Percentiles rank a stretch among this genome's conserved stretches.
Evolutionary conservation across 2,888 invertebrate genomes (phyloP).

Genomic region (Drosophila peninsularis): DNA sequence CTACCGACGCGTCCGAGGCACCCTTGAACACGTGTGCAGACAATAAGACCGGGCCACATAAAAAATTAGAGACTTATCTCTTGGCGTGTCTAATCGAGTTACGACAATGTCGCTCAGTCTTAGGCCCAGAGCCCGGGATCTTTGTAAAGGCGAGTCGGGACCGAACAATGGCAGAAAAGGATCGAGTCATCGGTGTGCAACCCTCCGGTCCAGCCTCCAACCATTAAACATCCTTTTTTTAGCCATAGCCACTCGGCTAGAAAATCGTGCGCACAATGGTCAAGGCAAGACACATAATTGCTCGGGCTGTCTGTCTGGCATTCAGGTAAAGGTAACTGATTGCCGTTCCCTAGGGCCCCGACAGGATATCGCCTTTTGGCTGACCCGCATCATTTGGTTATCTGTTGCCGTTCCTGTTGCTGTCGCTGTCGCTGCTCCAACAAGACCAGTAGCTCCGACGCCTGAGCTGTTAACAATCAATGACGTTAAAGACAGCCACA

Average conservation of each 20-base stretch:
- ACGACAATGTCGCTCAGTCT: slow-evolving; percentile 69
- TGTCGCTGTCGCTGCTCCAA: slow-evolving; percentile 27
- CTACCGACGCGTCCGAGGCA: slow-evolving; percentile 50
- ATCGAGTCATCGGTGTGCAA: slow-evolving; percentile 58
- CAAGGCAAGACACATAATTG: slow-evolving; percentile 63
- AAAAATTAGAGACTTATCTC: slow-evolving; percentile 76
- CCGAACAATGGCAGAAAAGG: slow-evolving; percentile 55
- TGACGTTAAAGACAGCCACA: slow-evolving; percentile 47
- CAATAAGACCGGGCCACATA: slow-evolving; percentile 63
- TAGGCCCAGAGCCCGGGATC: slow-evolving; percentile 31
- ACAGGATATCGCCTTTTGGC: slow-evolving; percentile 66
- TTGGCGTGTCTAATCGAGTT: slow-evolving; percentile 76
- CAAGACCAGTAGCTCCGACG: slow-evolving; percentile 69
- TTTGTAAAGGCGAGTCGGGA: slow-evolving; percentile 36
- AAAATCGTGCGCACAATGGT: slow-evolving; percentile 66
- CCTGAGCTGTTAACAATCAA: slow-evolving; percentile 67
- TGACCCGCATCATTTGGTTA: slow-evolving; percentile 57
- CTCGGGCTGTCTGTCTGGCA: slow-evolving; percentile 50
- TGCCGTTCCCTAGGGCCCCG: slow-evolving; percentile 60
- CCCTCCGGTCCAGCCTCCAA: slow-evolving; percentile 35
- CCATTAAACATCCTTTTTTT: slow-evolving; percentile 35
- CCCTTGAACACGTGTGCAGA: slow-evolving; percentile 82
- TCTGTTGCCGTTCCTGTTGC: slow-evolving; percentile 14
- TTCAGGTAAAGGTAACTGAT: slow-evolving; percentile 69
- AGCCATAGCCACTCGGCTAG: slow-evolving; percentile 55